phyloP scores from a whole-genome alignment of 2,797 vertebrate species.

The Decapterus maruadsi region DNA sequence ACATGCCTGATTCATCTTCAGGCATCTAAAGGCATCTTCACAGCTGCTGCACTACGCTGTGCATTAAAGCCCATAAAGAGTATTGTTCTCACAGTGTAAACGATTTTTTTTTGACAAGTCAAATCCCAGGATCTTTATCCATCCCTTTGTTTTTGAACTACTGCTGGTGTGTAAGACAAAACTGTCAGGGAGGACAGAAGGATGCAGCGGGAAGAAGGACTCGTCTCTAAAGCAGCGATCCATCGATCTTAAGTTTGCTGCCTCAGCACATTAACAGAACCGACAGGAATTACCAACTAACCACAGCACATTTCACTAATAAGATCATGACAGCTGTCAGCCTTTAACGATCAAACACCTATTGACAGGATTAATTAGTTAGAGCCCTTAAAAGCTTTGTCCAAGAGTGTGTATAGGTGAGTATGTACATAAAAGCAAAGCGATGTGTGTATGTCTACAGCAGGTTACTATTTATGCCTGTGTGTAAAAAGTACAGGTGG shows the following conservation, averaged over 20 bases:
- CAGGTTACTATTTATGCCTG: constrained; percentile 17
- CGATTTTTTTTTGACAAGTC: not conserved
- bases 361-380: constrained; percentile 75
- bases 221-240: constrained; percentile 41
- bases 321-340: constrained; percentile 77
- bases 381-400: constrained; percentile 62
- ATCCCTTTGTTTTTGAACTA: constrained; percentile 20
- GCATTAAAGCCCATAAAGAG: constrained; percentile 2
- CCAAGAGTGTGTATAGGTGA: constrained; percentile 31
- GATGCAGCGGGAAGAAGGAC: constrained; percentile 17
- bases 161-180: constrained; percentile 24
- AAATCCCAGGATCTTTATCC: constrained; percentile 2
- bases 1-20: not conserved
- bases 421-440: constrained; percentile 14
- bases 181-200: constrained; percentile 31
- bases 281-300: constrained; percentile 67
- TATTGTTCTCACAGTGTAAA: not conserved
- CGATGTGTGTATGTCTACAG: not conserved
- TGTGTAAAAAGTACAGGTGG: constrained; percentile 3
- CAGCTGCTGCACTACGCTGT: constrained; percentile 10
- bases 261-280: constrained; percentile 68
- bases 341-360: constrained; percentile 74
- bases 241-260: constrained; percentile 67
- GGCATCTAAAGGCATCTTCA: constrained; percentile 1
- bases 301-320: constrained; percentile 76